These are phyloP conservation scores for Dryoscopus gambensis DNA, from an alignment of 2,113 vertebrate species.

Conservation along the genomic window DNA sequence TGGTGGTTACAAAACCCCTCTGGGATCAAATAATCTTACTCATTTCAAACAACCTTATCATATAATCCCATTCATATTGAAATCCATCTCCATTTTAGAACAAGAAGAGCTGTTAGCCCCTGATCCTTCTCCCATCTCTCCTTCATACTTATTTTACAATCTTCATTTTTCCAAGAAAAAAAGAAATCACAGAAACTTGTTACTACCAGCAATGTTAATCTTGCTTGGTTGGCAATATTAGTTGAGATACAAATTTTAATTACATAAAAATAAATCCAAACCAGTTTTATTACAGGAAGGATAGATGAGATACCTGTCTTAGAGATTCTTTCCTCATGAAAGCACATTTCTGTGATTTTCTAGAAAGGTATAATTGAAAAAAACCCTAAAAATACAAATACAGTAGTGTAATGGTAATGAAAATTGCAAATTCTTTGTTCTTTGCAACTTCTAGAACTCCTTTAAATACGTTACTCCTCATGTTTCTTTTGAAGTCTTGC, in stretches of 20 bases:
- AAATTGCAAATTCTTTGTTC: not conserved
- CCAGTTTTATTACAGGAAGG: not conserved
- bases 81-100: not conserved
- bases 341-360: not conserved
- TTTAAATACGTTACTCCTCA: not conserved
- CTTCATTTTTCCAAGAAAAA: not conserved
- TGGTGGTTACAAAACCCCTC: fast-evolving
- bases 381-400: not conserved
- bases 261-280: not conserved
- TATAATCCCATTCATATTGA: not conserved
- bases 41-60: not conserved
- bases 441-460: not conserved
- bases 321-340: not conserved
- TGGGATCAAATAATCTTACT: not conserved
- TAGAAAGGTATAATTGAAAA: not conserved
- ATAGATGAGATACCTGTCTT: not conserved
- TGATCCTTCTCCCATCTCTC: not conserved
- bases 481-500: not conserved
- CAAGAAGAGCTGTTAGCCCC: fast-evolving
- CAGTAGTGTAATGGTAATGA: not conserved
- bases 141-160: not conserved
- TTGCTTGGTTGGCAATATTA: not conserved
- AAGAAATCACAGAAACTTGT: not conserved
- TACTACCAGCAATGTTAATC: not conserved
- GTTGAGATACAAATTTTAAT: not conserved